These are phyloP conservation scores for Chaetodon trifascialis DNA, from an alignment of 2,113 vertebrate genomes.

Conservation along the genomic window DNA sequence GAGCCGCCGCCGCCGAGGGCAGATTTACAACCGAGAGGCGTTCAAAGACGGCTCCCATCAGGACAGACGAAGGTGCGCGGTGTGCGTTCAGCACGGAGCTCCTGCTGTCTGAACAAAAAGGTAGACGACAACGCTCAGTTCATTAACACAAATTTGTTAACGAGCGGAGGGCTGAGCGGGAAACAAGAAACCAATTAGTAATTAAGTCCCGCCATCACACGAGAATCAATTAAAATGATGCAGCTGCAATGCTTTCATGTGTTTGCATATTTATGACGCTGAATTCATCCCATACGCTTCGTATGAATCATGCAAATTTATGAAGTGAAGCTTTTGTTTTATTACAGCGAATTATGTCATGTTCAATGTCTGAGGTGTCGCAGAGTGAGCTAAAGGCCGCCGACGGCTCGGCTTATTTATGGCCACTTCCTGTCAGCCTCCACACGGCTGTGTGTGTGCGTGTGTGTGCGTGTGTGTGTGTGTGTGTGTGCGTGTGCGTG, in stretches of 20 bases:
- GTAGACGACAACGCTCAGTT: conserved; percentile 67
- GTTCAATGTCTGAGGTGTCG: conserved; percentile 79
- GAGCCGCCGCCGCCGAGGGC: too few species aligned
- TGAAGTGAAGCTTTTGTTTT: conserved; percentile 82
- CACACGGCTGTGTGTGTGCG: conserved; percentile 36
- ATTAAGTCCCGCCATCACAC: conserved; percentile 69
- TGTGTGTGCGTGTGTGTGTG: too few species aligned
- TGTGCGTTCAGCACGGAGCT: too few species aligned
- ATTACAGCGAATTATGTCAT: conserved; percentile 82
- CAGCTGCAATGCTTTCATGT: conserved; percentile 68
- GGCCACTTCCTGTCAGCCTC: conserved; percentile 66
- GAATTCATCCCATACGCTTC: conserved; percentile 69
- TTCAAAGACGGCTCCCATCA: not conserved
- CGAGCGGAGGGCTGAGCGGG: conserved; percentile 63
- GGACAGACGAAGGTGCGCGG: too few species aligned
- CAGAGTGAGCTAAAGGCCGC: conserved; percentile 66
- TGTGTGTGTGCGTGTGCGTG: too few species aligned
- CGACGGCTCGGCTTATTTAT: conserved; percentile 74
- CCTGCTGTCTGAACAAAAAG: conserved; percentile 22
- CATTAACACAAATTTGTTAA: conserved; percentile 79
- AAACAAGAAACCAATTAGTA: conserved; percentile 75
- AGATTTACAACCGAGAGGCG: not conserved
- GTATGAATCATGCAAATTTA: conserved; percentile 82
- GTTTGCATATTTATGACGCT: conserved; percentile 81
- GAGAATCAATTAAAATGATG: conserved; percentile 71